Evolutionary conservation across 2,888 invertebrate genomes (phyloP), one percentile per base, ranked within the genome.

Genomic region (Scrobipalpa atriplicella): DNA sequence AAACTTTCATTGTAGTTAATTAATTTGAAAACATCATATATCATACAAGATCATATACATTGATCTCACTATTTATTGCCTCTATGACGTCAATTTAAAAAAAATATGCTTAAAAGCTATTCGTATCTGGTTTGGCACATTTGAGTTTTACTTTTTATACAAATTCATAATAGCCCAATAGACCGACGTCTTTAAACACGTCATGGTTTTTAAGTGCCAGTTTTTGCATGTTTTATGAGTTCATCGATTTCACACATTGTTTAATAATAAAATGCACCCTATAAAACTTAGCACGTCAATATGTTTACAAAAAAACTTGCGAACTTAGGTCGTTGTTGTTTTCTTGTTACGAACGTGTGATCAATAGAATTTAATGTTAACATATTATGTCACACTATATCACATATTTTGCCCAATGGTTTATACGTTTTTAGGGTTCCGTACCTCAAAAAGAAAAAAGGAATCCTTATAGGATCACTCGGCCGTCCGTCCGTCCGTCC

Each of bases 181-280:
- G 47, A 16, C 16, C 7, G 47, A 47, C 47, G 47, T 47, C 47
- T 47, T 47, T 16, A n/a, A n/a, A 1, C 16, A 47, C 47, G 47
- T 54, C 19, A 52, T 9, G 1, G 18, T 18, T 29, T 56, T 21
- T 9, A 10, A 29, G 19, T 29, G 29, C 21, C 13, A 29, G 21
- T 21, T 56, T 56, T 56, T 11, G 29, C 29, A 7, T n/a, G n/a
- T n/a, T 56, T 36, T 18, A 56, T 56, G n/a, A 56, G 13, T 29
- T 56, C 36, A 56, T 56, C 11, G 36, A 56, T 56, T 56, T 56
- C 18, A 29, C 56, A 56, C 56, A 29, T 56, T 56, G 36, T 56
- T n/a, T n/a, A 6, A 56, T n/a, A 47, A 47, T 16, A 3, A 47
- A 47, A 13, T 43, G 2, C 43, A n/a, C 47, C 47, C n/a, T 5